Evolutionary conservation across 2,888 invertebrate species (phyloP), one percentile per base, ranked within the genome.

Genomic region (Aplocera efformata): DNA sequence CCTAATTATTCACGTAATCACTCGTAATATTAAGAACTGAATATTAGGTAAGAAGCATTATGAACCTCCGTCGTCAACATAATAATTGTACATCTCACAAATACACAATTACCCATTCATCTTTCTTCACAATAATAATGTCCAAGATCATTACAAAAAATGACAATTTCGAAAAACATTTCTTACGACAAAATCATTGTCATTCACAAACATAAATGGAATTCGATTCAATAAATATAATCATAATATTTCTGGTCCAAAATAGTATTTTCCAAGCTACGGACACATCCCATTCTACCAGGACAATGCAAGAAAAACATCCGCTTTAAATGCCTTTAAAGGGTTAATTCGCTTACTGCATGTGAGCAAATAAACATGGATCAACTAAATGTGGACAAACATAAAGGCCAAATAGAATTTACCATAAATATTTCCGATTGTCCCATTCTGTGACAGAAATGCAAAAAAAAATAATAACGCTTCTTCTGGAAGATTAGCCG

Each of bases 361-460:
- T 76, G 77, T 82, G 81, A 74, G 65, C 77, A 79, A 53, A 50
- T 50, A 53, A 47, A 52, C 44, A 47, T 42, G 76, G 72, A 77
- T 78, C 68, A 74, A 74, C 72, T 72, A 70, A 82, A 84, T 77
- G 77, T 86, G 83, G 64, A 80, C 77, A 83, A 84, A 83, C 81
- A 83, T 73, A 77, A 76, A 61, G 56, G 63, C 39, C 58, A 68
- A 66, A 69, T 70, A 69, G 62, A 60, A 63, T 60, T 61, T 58
- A 59, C 65, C 68, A 72, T 74, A 79, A 82, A 83, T 78, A 82
- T 76, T 65, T 66, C 68, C 65, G 52, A 70, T 72, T 70, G 57
- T 65, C 47, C 63, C 68, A 62, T 73, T 67, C 63, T 58, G 49
- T 64, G 66, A 66, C 68, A 40, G 38, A 31, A 21, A 29, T 9